phyloP scores from a whole-genome alignment of 1,140 invertebrate genomes.

The Caenorhabditis briggsae region DNA sequence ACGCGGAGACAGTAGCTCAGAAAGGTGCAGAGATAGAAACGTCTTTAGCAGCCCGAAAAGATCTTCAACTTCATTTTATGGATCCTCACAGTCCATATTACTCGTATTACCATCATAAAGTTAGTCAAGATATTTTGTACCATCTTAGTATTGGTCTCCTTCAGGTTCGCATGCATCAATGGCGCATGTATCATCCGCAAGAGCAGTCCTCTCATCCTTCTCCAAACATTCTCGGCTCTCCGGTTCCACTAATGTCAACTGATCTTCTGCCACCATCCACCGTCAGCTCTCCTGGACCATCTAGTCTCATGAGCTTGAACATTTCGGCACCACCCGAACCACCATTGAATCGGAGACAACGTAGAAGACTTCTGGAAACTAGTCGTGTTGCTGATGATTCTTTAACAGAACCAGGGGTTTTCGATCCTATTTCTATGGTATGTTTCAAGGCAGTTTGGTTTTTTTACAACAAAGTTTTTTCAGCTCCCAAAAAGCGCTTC shows the following conservation, averaged over 20 bases:
- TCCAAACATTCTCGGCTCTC: neutral
- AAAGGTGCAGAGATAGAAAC: slow-evolving; percentile 49
- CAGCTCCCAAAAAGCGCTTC: slow-evolving; percentile 20
- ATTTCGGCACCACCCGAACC: slow-evolving; percentile 24
- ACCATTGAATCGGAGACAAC: slow-evolving; percentile 51
- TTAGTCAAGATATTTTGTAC: slow-evolving; percentile 9
- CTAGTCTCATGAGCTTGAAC: slow-evolving; percentile 13
- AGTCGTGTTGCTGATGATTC: slow-evolving; percentile 11
- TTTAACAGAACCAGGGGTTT: slow-evolving; percentile 44
- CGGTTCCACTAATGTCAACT: neutral
- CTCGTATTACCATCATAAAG: slow-evolving; percentile 61
- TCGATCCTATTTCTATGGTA: slow-evolving; percentile 53
- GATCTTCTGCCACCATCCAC: neutral
- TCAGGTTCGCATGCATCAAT: slow-evolving; percentile 3
- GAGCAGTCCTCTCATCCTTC: neutral
- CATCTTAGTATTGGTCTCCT: neutral
- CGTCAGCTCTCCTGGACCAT: slow-evolving; percentile 1
- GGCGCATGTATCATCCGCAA: slow-evolving; percentile 5
- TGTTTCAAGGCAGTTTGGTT: neutral
- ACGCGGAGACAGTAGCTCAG: slow-evolving; percentile 56
- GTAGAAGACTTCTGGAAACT: slow-evolving; percentile 52
- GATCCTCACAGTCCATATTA: slow-evolving; percentile 54
- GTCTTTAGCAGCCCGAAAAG: slow-evolving; percentile 21
- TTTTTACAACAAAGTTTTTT: neutral
- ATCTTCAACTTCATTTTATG: slow-evolving; percentile 63